phyloP scores from a whole-genome alignment of 2,797 vertebrate genomes.

The Thripadectes ignobilis region DNA sequence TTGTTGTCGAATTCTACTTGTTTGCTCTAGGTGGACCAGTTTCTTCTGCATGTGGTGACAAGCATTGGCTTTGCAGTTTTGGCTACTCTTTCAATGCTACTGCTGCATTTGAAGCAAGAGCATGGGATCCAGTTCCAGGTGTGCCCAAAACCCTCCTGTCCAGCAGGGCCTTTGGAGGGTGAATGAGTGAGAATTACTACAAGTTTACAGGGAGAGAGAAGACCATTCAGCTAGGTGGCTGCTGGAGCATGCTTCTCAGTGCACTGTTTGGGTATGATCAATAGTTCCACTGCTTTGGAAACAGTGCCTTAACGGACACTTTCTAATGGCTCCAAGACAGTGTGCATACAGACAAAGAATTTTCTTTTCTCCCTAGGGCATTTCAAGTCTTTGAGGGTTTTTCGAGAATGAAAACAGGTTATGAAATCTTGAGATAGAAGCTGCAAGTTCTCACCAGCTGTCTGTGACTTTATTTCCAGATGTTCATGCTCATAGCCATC shows the following conservation, averaged over 20 bases:
- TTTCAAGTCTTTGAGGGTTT: not conserved
- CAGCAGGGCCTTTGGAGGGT: not conserved
- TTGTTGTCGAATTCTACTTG: not conserved
- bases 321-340: not conserved
- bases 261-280: accelerated
- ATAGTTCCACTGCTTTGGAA: not conserved
- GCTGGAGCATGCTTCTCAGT: not conserved
- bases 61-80: not conserved
- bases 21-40: not conserved
- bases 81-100: not conserved
- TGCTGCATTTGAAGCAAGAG: not conserved
- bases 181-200: not conserved
- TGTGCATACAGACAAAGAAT: not conserved
- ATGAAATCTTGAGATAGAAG: not conserved
- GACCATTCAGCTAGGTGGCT: not conserved
- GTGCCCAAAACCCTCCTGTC: not conserved
- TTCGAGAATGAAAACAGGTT: not conserved
- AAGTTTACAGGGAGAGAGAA: not conserved
- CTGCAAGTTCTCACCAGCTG: not conserved
- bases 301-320: accelerated
- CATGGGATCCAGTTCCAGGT: not conserved
- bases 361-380: not conserved
- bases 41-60: accelerated
- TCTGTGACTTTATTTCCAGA: slow-evolving; percentile 35
- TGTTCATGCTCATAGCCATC: slow-evolving; percentile 16